Conservation (phyloP, 2,888 invertebrate genomes). For the Seira musarum region DNA sequence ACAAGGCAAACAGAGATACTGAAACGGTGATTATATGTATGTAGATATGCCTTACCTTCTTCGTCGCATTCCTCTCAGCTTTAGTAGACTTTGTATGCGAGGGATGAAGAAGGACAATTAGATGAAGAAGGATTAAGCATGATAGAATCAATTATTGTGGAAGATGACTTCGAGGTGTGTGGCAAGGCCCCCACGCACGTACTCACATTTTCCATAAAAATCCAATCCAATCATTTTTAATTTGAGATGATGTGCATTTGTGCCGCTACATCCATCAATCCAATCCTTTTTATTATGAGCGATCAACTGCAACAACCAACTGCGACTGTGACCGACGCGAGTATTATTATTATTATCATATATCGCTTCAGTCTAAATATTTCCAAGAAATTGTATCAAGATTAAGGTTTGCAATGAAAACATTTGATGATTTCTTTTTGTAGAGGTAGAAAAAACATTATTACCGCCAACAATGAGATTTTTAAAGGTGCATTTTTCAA, state of each 20-base stretch:
- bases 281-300: not conserved
- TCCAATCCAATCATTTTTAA: constrained; percentile 27
- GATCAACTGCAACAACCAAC: not conserved
- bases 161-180: constrained; percentile 47
- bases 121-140: constrained; percentile 16
- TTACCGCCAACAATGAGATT: not conserved
- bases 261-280: not conserved
- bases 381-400: constrained; percentile 3
- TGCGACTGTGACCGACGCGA: not conserved
- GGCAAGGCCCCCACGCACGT: constrained; percentile 33
- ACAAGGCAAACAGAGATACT: not conserved
- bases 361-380: not conserved
- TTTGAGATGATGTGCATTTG: constrained; percentile 10
- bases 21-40: not conserved
- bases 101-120: constrained; percentile 27
- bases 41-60: not conserved
- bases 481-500: constrained; percentile 17
- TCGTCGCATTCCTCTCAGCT: too few species aligned
- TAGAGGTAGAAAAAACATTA: not conserved
- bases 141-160: constrained; percentile 43
- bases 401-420: not conserved
- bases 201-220: constrained; percentile 24
- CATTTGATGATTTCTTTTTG: not conserved
- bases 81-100: constrained; percentile 3
- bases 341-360: not conserved